These are phyloP conservation scores for Ceryle rudis DNA, from an alignment of 2,797 vertebrate genomes.

Conservation along the genomic window DNA sequence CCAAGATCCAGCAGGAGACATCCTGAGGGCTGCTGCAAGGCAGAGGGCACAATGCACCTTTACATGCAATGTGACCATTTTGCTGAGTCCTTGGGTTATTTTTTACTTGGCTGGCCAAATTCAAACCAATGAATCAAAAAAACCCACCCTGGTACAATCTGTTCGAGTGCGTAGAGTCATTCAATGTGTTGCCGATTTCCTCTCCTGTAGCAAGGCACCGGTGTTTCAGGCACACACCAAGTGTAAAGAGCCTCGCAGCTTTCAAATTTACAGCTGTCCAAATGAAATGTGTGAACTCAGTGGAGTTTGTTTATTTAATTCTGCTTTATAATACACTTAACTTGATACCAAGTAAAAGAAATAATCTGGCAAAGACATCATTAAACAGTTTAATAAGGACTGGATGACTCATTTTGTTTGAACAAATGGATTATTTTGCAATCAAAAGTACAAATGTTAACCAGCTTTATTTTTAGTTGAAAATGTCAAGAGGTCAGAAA, in stretches of 20 bases:
- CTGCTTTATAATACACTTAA: conserved; percentile 44
- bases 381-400: conserved; percentile 60
- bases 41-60: background rate
- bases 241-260: background rate
- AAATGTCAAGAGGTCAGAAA: conserved; percentile 72
- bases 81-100: background rate
- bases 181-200: background rate
- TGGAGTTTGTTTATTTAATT: conserved; percentile 59
- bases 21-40: background rate
- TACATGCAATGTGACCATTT: fast-evolving
- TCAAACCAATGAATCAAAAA: background rate
- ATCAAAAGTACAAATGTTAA: conserved; percentile 74
- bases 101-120: background rate
- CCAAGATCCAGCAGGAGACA: background rate
- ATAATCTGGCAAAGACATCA: conserved; percentile 62
- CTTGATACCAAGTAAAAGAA: conserved; percentile 60
- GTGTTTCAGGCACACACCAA: background rate
- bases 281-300: conserved; percentile 7
- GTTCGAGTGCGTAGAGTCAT: background rate
- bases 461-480: conserved; percentile 74
- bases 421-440: conserved; percentile 74
- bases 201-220: background rate
- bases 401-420: conserved; percentile 66
- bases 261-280: conserved; percentile 16
- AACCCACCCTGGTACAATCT: background rate